phyloP scores from a whole-genome alignment of 2,888 invertebrate genomes.

The Metalampra italica region DNA sequence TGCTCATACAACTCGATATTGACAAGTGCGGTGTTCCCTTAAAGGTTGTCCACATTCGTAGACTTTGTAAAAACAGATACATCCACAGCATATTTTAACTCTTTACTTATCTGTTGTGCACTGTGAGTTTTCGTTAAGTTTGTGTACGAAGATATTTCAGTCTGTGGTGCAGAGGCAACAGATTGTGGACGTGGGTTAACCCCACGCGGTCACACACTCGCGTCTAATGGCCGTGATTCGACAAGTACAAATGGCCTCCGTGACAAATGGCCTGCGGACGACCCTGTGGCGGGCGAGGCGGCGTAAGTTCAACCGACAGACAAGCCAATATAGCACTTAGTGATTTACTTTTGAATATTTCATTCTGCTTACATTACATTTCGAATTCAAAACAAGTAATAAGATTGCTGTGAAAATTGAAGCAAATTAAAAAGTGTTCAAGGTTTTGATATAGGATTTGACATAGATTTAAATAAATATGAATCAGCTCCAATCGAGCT shows the following conservation, averaged over 20 bases:
- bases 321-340: slow-evolving; percentile 59
- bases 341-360: slow-evolving; percentile 29
- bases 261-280: slow-evolving; percentile 77
- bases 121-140: not conserved
- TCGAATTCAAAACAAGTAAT: slow-evolving; percentile 8
- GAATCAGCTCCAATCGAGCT: too few species aligned
- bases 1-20: slow-evolving; percentile 64
- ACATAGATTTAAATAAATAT: too few species aligned
- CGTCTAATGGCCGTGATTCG: slow-evolving; percentile 79
- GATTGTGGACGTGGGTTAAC: slow-evolving; percentile 57
- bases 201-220: slow-evolving; percentile 75
- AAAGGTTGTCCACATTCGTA: slow-evolving; percentile 37
- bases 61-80: slow-evolving; percentile 19
- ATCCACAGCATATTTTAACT: slow-evolving; percentile 24
- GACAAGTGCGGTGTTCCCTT: slow-evolving; percentile 59
- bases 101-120: slow-evolving; percentile 8
- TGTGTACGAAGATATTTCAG: slow-evolving; percentile 20
- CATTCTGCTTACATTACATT: slow-evolving; percentile 13
- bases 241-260: slow-evolving; percentile 78
- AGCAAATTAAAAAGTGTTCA: too few species aligned
- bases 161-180: slow-evolving; percentile 47
- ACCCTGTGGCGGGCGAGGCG: slow-evolving; percentile 56
- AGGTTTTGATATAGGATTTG: too few species aligned
- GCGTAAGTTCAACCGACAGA: slow-evolving; percentile 59
- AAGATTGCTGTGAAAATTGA: slow-evolving; percentile 25